phyloP scores from a whole-genome alignment of 2,113 vertebrate genomes.

The Gavia stellata region DNA sequence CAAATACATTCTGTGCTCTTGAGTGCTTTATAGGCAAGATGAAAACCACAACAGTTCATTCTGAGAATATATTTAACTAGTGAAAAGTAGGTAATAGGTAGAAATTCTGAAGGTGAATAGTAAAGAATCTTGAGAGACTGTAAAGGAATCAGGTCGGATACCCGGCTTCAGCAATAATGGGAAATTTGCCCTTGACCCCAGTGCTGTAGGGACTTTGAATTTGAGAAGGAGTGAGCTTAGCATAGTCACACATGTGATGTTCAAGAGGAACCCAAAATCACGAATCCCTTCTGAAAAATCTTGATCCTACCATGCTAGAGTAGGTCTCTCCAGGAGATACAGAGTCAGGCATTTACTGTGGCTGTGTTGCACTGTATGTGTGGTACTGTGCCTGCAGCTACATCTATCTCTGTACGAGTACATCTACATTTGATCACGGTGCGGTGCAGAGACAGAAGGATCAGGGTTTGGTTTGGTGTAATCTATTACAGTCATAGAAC shows the following conservation, averaged over 20 bases:
- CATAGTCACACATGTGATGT: neutral
- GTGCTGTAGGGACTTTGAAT: neutral
- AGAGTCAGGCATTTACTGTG: fast-evolving
- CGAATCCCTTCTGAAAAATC: neutral
- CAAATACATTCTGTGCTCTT: neutral
- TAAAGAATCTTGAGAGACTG: neutral
- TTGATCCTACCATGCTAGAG: neutral
- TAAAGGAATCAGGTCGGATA: neutral
- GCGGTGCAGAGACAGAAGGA: neutral
- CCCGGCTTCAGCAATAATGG: neutral
- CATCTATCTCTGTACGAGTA: neutral
- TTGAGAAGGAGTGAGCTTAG: neutral
- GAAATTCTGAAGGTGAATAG: neutral
- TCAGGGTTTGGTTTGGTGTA: no score
- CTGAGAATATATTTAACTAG: neutral
- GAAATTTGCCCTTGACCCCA: neutral
- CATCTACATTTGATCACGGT: no score
- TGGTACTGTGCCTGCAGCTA: neutral
- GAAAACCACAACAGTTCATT: neutral
- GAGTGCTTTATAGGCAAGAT: neutral
- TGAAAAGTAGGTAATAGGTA: neutral
- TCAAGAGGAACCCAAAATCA: neutral
- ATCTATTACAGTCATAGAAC: neutral
- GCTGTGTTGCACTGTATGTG: neutral
- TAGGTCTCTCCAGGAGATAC: neutral